Evolutionary conservation across 2,797 vertebrate species (phyloP).

Genomic region (Rhincodon typus): DNA sequence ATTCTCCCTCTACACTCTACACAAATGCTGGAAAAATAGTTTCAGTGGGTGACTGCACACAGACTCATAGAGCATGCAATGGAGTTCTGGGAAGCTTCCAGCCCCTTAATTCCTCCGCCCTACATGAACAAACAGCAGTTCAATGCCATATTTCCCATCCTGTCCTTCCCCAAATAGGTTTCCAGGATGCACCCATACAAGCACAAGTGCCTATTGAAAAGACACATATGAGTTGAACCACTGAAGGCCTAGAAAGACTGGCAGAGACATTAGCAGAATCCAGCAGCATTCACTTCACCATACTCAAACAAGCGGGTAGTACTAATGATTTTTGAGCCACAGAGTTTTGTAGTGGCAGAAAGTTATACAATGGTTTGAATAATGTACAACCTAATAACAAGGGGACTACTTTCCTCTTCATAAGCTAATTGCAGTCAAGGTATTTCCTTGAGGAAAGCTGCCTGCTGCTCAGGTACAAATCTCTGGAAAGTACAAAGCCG

Average conservation of each 20-base stretch:
- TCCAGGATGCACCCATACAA: neutral
- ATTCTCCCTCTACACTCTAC: too few species aligned
- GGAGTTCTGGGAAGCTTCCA: neutral
- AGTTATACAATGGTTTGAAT: neutral
- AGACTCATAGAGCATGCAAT: too few species aligned
- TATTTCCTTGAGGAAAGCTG: slow-evolving; percentile 17
- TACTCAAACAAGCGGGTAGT: neutral
- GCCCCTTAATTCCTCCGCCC: neutral
- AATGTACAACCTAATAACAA: neutral
- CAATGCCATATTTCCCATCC: neutral
- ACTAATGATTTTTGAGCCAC: neutral
- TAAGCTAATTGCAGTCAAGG: neutral
- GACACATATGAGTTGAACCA: neutral
- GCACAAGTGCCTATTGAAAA: neutral
- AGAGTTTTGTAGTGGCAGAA: neutral
- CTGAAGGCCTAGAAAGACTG: too few species aligned
- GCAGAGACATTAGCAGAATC: neutral
- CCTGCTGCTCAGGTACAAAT: neutral
- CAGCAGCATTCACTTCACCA: neutral
- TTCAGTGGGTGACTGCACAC: too few species aligned
- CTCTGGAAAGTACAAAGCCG: slow-evolving; percentile 15
- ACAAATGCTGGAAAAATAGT: too few species aligned
- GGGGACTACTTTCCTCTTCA: slow-evolving; percentile 2
- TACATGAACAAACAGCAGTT: neutral
- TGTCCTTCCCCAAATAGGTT: neutral